These are phyloP conservation scores for Hyles lineata DNA, from an alignment of 2,888 invertebrate species.

Conservation along the genomic window DNA sequence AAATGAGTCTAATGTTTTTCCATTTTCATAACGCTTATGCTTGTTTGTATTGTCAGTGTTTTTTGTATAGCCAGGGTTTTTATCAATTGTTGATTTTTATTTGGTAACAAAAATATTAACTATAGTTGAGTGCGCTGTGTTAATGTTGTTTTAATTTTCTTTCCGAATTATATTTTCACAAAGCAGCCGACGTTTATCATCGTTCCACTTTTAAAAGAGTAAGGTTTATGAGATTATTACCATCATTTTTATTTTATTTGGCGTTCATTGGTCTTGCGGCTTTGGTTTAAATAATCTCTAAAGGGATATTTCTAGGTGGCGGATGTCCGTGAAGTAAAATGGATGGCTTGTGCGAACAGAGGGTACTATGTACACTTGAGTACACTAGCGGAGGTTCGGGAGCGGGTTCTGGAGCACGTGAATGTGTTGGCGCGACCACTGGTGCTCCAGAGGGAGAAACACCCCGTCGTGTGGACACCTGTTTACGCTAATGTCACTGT, in stretches of 20 bases:
- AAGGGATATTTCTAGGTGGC: constrained; percentile 83
- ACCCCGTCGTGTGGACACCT: constrained; percentile 98
- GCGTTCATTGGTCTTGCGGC: neutral
- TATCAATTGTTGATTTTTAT: constrained; percentile 25
- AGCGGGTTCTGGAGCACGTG: constrained; percentile 98
- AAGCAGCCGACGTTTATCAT: constrained; percentile 30
- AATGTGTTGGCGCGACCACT: constrained; percentile 98
- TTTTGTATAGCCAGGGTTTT: constrained; percentile 32
- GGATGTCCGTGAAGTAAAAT: constrained; percentile 96
- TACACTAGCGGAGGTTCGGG: constrained; percentile 98
- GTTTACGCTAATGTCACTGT: constrained; percentile 97
- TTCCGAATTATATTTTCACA: constrained; percentile 14
- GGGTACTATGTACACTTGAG: constrained; percentile 98
- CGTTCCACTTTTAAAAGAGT: neutral
- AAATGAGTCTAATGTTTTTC: constrained; percentile 38
- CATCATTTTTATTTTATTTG: neutral
- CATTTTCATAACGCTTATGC: constrained; percentile 67
- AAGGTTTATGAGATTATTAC: neutral
- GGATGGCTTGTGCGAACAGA: constrained; percentile 99
- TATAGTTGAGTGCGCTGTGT: neutral
- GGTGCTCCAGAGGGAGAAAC: constrained; percentile 92
- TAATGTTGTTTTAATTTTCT: neutral
- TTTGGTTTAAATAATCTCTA: constrained; percentile 1
- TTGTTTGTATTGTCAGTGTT: constrained; percentile 48
- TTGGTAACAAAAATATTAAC: neutral